phyloP scores from a whole-genome alignment of 2,797 vertebrate species.

The Salarias fasciatus region DNA sequence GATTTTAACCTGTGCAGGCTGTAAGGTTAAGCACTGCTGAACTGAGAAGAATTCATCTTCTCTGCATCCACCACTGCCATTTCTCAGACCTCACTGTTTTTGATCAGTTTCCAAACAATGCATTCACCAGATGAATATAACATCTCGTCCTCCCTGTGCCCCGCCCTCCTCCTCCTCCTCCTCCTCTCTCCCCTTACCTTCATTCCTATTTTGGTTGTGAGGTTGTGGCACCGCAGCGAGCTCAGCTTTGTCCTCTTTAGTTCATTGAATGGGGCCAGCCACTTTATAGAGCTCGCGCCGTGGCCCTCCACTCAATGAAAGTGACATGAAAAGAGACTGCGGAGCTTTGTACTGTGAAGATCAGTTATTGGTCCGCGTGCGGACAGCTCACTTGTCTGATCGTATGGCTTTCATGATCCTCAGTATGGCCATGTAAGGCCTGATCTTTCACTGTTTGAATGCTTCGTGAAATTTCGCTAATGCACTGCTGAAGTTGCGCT shows the following conservation, averaged over 20 bases:
- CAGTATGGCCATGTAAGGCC: conserved; percentile 68
- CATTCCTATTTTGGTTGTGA: conserved; percentile 77
- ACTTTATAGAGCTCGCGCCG: conserved; percentile 76
- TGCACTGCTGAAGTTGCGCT: conserved; percentile 26
- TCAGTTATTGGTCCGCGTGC: conserved; percentile 79
- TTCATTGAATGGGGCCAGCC: conserved; percentile 77
- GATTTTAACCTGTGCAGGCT: no score
- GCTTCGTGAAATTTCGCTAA: conserved; percentile 33
- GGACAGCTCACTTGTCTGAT: conserved; percentile 77
- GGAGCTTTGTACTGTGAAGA: conserved; percentile 86
- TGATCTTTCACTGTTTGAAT: conserved; percentile 30
- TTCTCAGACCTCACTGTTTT: conserved; percentile 5
- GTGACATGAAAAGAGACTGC: conserved; percentile 86
- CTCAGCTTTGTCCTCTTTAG: conserved; percentile 82
- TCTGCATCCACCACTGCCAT: neutral
- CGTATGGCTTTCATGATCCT: conserved; percentile 80
- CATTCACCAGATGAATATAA: conserved; percentile 56
- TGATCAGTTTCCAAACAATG: conserved; percentile 43
- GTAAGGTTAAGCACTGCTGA: neutral
- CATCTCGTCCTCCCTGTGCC: conserved; percentile 30
- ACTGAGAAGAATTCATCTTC: neutral
- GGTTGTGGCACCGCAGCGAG: conserved; percentile 58
- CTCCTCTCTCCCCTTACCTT: conserved; percentile 50
- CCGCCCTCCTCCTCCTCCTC: conserved; percentile 8
- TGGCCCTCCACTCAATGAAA: conserved; percentile 79